Evolutionary conservation across 1,140 invertebrate species (phyloP), one percentile per base, ranked within the genome.

Genomic region (Aphaenogaster ashmeadi): DNA sequence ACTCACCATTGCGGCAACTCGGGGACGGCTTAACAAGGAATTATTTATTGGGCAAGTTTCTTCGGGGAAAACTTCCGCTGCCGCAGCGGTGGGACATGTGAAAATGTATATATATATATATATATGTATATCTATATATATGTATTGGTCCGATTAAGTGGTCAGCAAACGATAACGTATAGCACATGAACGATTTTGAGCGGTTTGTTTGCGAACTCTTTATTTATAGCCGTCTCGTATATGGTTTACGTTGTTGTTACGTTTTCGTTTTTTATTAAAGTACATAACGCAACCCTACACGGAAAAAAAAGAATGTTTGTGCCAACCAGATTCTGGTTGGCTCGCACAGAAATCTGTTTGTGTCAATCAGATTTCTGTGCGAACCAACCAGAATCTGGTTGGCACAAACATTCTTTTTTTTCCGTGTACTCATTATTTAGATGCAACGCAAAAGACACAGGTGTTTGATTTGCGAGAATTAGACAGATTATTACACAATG

Each of bases 1-100:
- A 56, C 74, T 86, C 88, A 52, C 87, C 87, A 54, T 44, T 52
- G 64, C 54, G 64, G 52, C 85, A 67, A 87, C 71, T 84, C 83
- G 87, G 81, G 62, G 85, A 87, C 85, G 90, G 72, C 85, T 89
- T 89, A 86, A 86, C 86, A 67, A 90, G 74, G 91, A 92, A 92
- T 92, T 92, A 91, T 92, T 92, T 92, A 92, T 92, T 64, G 90
- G 54, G 9, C 90, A 92, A 92, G 90, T 92, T 92, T 92, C 90
- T 85, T 60, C 67, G 27, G 6, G 9, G 36, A 33, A 87, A 90
- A 90, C 89, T 89, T 90, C 77, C 67, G 85, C 89, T 79, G 38
- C 89, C 88, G 78, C 88, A 56, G 67, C 67, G 41, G 38, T 60
- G 41, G 7, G 33, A 60, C 69, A 75, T 50, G 69, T 74, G 69